Percentiles rank a stretch among this genome's conserved stretches.
Conservation (phyloP, 2,888 invertebrate species). For the Marronus borbonicus region DNA sequence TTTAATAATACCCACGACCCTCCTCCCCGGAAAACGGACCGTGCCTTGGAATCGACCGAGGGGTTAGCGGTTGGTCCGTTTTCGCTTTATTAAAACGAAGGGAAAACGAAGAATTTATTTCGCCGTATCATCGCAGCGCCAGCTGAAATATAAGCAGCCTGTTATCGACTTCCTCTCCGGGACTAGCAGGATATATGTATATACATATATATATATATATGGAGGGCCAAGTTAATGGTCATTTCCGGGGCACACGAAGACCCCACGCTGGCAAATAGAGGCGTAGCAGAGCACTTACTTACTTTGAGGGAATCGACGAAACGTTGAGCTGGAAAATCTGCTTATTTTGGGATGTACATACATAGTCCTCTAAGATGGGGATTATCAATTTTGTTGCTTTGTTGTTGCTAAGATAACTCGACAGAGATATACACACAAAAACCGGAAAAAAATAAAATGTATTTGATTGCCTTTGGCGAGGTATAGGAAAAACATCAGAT, state of each 20-base stretch:
- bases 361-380: not conserved
- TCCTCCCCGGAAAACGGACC: not conserved
- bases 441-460: not conserved
- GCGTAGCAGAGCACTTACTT: not conserved
- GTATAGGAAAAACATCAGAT: no score
- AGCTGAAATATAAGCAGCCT: not conserved
- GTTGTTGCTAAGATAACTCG: not conserved
- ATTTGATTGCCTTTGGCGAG: no score
- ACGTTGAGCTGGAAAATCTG: not conserved
- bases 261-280: not conserved
- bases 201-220: not conserved
- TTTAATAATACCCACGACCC: conserved; percentile 13
- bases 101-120: conserved; percentile 33
- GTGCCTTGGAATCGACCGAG: not conserved
- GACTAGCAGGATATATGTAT: not conserved
- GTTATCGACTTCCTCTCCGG: conserved; percentile 7
- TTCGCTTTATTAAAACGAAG: conserved; percentile 26
- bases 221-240: not conserved
- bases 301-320: not conserved
- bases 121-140: conserved; percentile 12
- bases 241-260: not conserved
- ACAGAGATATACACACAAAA: not conserved
- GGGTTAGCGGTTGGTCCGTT: not conserved
- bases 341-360: not conserved
- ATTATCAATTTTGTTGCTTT: not conserved